Conservation (phyloP, 30 jellyfish, hydroid and myxozoan species). For the Aurelia aurita region DNA sequence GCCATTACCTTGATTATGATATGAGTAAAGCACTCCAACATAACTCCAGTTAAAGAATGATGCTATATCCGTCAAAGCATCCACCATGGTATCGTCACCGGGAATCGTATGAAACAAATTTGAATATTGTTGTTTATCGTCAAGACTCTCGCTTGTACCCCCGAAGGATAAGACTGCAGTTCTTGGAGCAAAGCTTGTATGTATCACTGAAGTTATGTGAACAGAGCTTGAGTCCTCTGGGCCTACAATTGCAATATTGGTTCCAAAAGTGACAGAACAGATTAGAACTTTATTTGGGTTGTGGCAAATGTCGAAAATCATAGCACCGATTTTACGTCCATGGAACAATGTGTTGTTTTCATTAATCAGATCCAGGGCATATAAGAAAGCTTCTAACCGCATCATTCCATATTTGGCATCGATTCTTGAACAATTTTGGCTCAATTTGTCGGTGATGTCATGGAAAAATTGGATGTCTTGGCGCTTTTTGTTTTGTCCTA, state of each 20-base stretch:
- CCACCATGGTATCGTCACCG: conserved; percentile 22
- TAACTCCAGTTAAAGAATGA: conserved; percentile 69
- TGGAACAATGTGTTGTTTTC: background rate
- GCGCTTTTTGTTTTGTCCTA: too few relatives aligned
- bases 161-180: conserved; percentile 60
- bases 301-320: conserved; percentile 39
- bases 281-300: conserved; percentile 30
- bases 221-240: conserved; percentile 49
- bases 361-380: conserved; percentile 46
- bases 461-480: conserved; percentile 19
- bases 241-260: conserved; percentile 29
- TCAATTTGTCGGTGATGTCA: conserved; percentile 6
- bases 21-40: conserved; percentile 67
- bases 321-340: conserved; percentile 36
- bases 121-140: conserved; percentile 38
- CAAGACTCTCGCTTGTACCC: conserved; percentile 54
- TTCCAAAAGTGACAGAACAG: conserved; percentile 20
- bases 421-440: conserved; percentile 16
- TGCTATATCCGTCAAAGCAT: conserved; percentile 59
- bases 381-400: conserved; percentile 57
- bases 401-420: conserved; percentile 62
- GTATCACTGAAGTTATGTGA: conserved; percentile 31
- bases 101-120: conserved; percentile 82
- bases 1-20: conserved; percentile 55
- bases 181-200: conserved; percentile 30